Base-by-base conservation (phyloP, 2,113 vertebrate species). In the Anhinga anhinga region DNA sequence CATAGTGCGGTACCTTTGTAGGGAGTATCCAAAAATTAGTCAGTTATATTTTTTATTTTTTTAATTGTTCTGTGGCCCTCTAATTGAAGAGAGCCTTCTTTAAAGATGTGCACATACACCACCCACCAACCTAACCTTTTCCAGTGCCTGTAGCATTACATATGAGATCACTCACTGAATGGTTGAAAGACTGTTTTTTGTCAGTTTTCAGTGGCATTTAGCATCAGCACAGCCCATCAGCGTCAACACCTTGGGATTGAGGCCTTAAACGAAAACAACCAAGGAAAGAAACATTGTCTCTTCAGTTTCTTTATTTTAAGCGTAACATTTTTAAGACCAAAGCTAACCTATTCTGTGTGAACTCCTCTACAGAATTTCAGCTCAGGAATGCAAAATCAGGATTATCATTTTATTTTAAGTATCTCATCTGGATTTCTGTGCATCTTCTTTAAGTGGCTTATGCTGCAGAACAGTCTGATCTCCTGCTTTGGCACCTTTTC, bases 341-440 rank as follows among this genome's bases (percentile, higher is more conserved):
- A 96, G 84, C 47, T 53, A 93, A 42, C 36, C 10, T 88, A 81
- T 90, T 94, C 65, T 90, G 27, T 95, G 38, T 95, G 88, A 91
- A 86, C 30, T 81, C 32, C 38, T 77, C 55, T 71, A 13, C 45
- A 74, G n/a, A 27, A 67, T 89, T 95, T 67, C 47, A 66, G 29
- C 44, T 63, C 44, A 73, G 86, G 73, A 86, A 93, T 62, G 49
- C 40, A 76, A 82, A 89, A 85, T 6, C 22, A 66, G 45, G 15
- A 66, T 74, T 72, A 45, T 71, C 77, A 42, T 69, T 82, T 62
- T 34, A 6, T 71, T 63, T 70, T 23, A 7, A 76, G 40, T 7
- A 62, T 56, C 42, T 91, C 4, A 1, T 17, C 19, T 69, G 61
- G 29, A 80, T 90, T 95, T 89, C 53, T 77, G 38, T 0, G 0